Evolutionary conservation across 1,140 invertebrate species (phyloP).

Genomic region (Gryllus bimaculatus): DNA sequence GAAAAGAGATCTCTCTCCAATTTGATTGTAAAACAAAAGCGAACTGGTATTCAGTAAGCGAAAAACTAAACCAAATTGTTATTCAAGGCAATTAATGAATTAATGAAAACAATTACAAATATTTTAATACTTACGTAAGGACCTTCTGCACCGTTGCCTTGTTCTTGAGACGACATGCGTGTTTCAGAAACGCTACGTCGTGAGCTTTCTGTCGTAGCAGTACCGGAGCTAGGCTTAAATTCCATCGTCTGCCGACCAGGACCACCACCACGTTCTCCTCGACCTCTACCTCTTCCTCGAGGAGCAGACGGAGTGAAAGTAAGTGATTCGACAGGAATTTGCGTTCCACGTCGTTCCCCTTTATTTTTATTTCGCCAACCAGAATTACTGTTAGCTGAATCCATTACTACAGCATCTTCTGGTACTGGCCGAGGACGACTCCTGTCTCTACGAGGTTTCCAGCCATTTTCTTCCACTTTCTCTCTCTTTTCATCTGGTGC

Average conservation of each 20-base stretch:
- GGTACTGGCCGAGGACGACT: neutral
- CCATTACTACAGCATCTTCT: neutral
- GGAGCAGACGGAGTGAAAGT: neutral
- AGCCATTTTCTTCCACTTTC: neutral
- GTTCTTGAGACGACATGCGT: neutral
- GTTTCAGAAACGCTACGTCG: constrained; percentile 7
- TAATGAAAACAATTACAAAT: too few species aligned
- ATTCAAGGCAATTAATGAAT: too few species aligned
- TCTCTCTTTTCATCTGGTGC: neutral
- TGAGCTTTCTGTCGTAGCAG: neutral
- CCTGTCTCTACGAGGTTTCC: neutral
- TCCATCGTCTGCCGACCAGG: neutral
- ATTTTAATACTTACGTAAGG: neutral
- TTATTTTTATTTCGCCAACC: neutral
- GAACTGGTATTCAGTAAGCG: too few species aligned
- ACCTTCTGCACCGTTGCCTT: neutral
- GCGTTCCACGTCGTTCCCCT: neutral
- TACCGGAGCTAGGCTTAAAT: neutral
- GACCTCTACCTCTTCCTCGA: constrained; percentile 5
- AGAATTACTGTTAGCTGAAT: neutral
- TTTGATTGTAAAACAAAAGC: too few species aligned
- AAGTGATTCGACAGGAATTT: neutral
- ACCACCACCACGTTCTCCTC: neutral
- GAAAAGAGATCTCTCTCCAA: too few species aligned
- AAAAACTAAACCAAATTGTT: too few species aligned